Evolutionary conservation across 2,113 vertebrate genomes (phyloP).

Genomic region (Pollachius pollachius): DNA sequence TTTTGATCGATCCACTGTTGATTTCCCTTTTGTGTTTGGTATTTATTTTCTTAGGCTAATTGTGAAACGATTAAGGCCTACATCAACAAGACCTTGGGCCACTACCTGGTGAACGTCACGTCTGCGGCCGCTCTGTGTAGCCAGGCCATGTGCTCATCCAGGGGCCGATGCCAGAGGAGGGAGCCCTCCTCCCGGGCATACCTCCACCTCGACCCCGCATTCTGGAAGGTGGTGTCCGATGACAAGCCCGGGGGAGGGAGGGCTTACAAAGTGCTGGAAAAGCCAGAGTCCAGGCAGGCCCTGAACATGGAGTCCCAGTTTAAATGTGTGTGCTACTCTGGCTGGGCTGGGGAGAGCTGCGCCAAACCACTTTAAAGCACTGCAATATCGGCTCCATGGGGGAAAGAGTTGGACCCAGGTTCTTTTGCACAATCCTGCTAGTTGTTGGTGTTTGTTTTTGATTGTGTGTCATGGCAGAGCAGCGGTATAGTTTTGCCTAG

Average conservation of each 20-base stretch:
- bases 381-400: background rate
- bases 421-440: too few species aligned
- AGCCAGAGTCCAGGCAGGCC: conserved; percentile 8
- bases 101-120: conserved; percentile 77
- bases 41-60: conserved; percentile 35
- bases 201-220: conserved; percentile 68
- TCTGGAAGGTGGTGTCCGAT: conserved; percentile 58
- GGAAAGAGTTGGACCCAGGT: too few species aligned
- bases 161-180: conserved; percentile 68
- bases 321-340: conserved; percentile 69
- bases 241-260: conserved; percentile 26
- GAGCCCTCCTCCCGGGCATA: conserved; percentile 40
- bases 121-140: conserved; percentile 70
- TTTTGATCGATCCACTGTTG: background rate
- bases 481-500: too few species aligned
- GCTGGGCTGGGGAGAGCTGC: conserved; percentile 69
- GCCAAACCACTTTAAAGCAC: conserved; percentile 16
- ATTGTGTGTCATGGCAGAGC: too few species aligned
- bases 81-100: conserved; percentile 66
- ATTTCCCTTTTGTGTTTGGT: too few species aligned
- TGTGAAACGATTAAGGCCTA: conserved; percentile 64
- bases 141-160: conserved; percentile 59
- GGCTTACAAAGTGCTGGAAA: conserved; percentile 45
- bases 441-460: too few species aligned
- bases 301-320: conserved; percentile 48